Base-by-base conservation (phyloP, 30 jellyfish, hydroid and myxozoan species). In the Morbakka virulenta region DNA sequence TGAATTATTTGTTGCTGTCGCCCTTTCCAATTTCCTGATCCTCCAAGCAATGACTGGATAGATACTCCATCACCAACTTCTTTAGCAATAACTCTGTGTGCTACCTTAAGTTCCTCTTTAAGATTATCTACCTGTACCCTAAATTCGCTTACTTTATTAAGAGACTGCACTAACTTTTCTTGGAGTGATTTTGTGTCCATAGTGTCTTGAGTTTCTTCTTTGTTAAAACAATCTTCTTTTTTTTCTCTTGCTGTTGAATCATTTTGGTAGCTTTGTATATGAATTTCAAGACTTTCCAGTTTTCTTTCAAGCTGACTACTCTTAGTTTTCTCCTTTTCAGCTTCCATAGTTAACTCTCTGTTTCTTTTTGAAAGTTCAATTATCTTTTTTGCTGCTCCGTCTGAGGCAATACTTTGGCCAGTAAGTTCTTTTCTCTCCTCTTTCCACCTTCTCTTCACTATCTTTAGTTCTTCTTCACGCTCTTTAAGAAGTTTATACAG, bases 31-130 rank as follows among this genome's bases (percentile, higher is more conserved):
- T 50, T 77, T 22, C 76, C 64, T 26, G 87, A 72, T 0, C 86
- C 50, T 47, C 77, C 85, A 28, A 92, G 79, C 47, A 92, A 73
- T 1, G 96, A 64, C 62, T 79, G 96, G 26, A 92, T 79, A 27
- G 96, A 72, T 0, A 77, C 78, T 62, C 85, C 93, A 30, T 92
- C 98, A 17, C 98, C 98, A 32, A 92, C 79, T 53, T 92, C 98
- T 20, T 91, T 80, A 0, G 95, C 32, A 65, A 92, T 73, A 17
- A 92, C 98, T 96, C 85, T 92, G 26, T 92, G 95, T 9, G 98
- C 96, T 17, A 92, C 74, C 72, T 79, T 85, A 63, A 92, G 62
- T 70, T 92, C 98, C 57, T 84, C 85, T 35, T 92, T 92, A 24
- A 86, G 89, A 20, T 41, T 71, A 22, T 92, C 98, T 0, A 74